Conservation (phyloP, 2,113 vertebrate species). For the Sapajus apella region DNA sequence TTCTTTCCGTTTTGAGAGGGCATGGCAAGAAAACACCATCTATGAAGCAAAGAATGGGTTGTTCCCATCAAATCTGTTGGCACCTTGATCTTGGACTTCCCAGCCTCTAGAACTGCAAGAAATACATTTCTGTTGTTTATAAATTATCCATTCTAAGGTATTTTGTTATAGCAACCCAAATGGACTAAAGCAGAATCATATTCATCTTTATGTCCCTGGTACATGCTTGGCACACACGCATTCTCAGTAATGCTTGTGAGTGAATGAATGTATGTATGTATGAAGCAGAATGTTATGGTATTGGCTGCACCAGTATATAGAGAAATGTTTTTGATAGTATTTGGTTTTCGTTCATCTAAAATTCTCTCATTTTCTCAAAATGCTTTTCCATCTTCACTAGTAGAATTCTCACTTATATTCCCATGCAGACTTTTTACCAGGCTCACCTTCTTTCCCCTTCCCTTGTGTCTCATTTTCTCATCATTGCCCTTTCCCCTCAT, state of each 20-base stretch:
- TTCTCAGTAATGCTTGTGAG: background rate
- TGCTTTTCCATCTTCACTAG: background rate
- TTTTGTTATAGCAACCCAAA: background rate
- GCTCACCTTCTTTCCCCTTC: background rate
- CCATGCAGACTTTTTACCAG: background rate
- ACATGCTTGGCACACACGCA: rapidly evolving
- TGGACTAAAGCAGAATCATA: background rate
- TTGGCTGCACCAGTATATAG: background rate
- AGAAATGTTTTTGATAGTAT: background rate
- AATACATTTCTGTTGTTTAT: background rate
- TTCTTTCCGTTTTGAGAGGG: background rate
- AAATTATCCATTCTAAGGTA: background rate
- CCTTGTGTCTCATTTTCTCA: background rate
- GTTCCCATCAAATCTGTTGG: background rate
- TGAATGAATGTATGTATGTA: background rate
- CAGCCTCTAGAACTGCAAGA: background rate
- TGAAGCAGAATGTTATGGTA: background rate
- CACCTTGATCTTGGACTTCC: background rate
- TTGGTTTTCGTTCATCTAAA: constrained; percentile 21
- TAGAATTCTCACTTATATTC: background rate
- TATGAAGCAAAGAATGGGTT: background rate
- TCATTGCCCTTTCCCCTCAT: background rate
- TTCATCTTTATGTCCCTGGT: background rate
- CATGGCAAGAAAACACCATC: background rate
- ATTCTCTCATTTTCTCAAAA: background rate